Evolutionary conservation across 1,140 invertebrate genomes (phyloP).

Genomic region (Zaprionus capensis): DNA sequence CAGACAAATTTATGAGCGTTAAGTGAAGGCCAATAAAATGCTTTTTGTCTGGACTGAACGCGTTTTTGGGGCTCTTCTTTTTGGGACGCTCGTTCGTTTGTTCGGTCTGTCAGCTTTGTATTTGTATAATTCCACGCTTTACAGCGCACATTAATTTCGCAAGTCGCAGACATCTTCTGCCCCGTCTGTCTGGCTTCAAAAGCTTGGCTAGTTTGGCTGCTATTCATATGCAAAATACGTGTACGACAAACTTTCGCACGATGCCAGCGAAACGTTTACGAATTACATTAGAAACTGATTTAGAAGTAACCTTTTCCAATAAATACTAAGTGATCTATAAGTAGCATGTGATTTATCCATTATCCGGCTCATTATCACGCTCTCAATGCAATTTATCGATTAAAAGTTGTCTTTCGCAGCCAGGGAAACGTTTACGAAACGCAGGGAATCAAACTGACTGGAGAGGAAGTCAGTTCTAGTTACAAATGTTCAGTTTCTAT

Average conservation of each 20-base stretch:
- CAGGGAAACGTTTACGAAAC: constrained; percentile 3
- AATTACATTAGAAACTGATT: not conserved
- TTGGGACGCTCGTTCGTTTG: not conserved
- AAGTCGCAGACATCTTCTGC: not conserved
- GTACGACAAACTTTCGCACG: not conserved
- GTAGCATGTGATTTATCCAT: not conserved
- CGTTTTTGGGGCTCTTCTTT: constrained; percentile 29
- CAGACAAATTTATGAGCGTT: constrained; percentile 79
- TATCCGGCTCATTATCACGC: too few species aligned
- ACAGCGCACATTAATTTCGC: constrained; percentile 55
- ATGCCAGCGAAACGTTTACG: not conserved
- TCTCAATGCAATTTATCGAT: not conserved
- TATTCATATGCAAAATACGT: not conserved
- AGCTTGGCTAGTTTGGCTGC: not conserved
- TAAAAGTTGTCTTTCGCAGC: not conserved
- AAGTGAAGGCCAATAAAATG: constrained; percentile 81
- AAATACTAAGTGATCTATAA: not conserved
- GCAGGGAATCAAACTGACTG: not conserved
- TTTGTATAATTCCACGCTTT: constrained; percentile 49
- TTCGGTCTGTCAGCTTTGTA: constrained; percentile 46
- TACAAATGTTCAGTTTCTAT: too few species aligned
- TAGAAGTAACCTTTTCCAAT: fast-evolving
- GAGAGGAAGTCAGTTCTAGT: too few species aligned
- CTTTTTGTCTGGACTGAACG: constrained; percentile 72
- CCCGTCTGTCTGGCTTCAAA: not conserved